phyloP scores from a whole-genome alignment of 2,113 vertebrate genomes.

The Vireo altiloquus region DNA sequence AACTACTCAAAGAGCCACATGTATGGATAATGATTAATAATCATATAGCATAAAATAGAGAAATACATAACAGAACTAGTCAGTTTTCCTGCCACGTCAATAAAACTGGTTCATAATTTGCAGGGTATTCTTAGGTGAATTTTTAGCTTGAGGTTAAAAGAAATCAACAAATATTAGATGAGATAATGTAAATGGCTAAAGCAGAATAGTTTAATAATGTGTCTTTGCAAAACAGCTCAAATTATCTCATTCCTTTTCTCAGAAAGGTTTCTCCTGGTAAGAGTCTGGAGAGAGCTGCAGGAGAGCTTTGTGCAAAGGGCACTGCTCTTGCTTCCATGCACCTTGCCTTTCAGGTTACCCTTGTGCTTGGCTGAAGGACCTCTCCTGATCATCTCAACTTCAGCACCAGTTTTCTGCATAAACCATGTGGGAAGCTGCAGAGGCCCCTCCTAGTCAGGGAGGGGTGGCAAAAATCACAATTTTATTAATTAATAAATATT shows the following conservation, averaged over 20 bases:
- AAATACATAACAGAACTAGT: not conserved
- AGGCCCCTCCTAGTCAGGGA: not conserved
- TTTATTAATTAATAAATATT: not conserved
- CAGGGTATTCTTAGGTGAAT: not conserved
- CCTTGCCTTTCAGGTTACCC: not conserved
- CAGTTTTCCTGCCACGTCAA: not conserved
- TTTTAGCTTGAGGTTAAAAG: not conserved
- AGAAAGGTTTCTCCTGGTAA: not conserved
- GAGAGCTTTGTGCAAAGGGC: not conserved
- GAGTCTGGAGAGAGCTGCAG: not conserved
- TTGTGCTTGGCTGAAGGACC: not conserved
- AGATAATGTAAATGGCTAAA: not conserved
- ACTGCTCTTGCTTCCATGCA: not conserved
- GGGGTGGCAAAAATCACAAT: not conserved
- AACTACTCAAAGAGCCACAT: rapidly evolving
- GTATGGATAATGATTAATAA: not conserved
- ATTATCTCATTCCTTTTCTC: not conserved
- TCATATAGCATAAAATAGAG: not conserved
- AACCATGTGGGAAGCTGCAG: not conserved
- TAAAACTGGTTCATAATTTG: not conserved
- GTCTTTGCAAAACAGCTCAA: not conserved
- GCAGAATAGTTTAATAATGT: not conserved
- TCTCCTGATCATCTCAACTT: not conserved
- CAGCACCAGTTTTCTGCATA: not conserved
- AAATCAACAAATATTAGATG: not conserved